These are phyloP conservation scores for Botia almorhae DNA, from an alignment of 2,797 vertebrate species.

Conservation along the genomic window DNA sequence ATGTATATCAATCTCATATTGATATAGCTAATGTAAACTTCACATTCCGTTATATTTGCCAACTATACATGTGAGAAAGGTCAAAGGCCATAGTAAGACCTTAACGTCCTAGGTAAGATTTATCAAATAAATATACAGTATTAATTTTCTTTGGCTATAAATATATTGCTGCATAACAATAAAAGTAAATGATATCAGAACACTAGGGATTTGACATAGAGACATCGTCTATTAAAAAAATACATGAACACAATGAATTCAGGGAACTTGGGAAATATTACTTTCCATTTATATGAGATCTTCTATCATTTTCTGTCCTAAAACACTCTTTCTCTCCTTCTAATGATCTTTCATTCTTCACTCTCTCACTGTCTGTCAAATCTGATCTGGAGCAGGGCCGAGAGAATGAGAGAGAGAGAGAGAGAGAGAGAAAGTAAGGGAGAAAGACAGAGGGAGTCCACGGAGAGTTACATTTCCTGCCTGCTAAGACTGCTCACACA, in stretches of 20 bases:
- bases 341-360: constrained; percentile 26
- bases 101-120: background rate
- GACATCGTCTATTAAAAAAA: background rate
- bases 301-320: constrained; percentile 1
- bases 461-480: constrained; percentile 97
- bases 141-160: background rate
- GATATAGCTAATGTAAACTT: no score
- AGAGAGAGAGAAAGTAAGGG: no score
- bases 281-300: constrained; percentile 7
- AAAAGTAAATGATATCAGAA: background rate
- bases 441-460: constrained; percentile 79
- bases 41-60: no score
- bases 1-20: no score
- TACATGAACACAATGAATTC: no score
- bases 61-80: no score
- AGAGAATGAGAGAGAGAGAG: background rate
- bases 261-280: background rate
- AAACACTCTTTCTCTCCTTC: constrained; percentile 2
- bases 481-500: constrained; percentile 93
- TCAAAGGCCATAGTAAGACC: no score
- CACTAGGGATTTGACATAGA: background rate
- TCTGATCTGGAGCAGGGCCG: constrained; percentile 88
- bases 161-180: background rate
- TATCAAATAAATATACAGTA: background rate
- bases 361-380: constrained; percentile 76